Conservation (phyloP, 2,797 vertebrate species). For the Phalanger gymnotis region DNA sequence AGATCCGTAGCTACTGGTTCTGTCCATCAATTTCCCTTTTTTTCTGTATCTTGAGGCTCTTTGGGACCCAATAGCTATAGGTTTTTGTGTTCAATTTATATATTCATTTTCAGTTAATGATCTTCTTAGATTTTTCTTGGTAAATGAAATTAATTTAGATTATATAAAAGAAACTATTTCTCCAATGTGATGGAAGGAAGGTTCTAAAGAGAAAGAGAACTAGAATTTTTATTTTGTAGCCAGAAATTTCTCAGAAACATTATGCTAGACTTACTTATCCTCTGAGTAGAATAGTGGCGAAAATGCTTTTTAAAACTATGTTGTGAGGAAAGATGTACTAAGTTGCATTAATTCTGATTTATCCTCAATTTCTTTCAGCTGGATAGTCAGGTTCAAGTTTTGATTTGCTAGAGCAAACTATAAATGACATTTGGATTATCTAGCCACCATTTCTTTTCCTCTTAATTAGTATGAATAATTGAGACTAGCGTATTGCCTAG, state of each 20-base stretch:
- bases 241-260: neutral
- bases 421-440: slow-evolving; percentile 28
- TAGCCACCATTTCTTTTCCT: neutral
- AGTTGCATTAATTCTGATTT: slow-evolving; percentile 16
- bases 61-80: neutral
- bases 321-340: neutral
- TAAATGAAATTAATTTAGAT: slow-evolving; percentile 1
- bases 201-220: slow-evolving; percentile 39
- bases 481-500: neutral
- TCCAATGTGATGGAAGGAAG: neutral
- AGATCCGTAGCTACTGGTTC: too few species aligned
- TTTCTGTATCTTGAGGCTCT: too few species aligned
- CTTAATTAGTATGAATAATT: slow-evolving; percentile 27
- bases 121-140: neutral
- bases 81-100: slow-evolving; percentile 6
- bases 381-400: neutral
- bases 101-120: neutral
- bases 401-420: slow-evolving; percentile 12
- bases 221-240: slow-evolving; percentile 23
- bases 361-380: neutral
- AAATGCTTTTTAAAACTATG: slow-evolving; percentile 30
- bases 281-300: neutral
- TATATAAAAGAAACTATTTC: slow-evolving; percentile 15
- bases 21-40: too few species aligned
- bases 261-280: neutral